Evolutionary conservation across 2,797 vertebrate genomes (phyloP).

Genomic region (Nothura maculosa): DNA sequence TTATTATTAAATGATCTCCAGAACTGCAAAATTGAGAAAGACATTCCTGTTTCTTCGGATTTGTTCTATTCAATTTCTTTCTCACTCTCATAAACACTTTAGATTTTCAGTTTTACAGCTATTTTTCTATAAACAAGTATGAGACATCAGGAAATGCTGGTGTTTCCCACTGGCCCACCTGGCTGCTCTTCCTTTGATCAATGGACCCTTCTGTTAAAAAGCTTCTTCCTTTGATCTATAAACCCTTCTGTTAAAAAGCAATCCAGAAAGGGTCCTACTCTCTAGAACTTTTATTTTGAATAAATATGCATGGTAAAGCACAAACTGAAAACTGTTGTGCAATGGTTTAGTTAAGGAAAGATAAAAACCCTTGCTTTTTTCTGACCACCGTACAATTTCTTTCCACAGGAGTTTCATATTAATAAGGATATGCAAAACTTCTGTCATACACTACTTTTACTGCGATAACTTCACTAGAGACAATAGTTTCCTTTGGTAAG

Average conservation of each 20-base stretch:
- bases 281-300: conserved; percentile 38
- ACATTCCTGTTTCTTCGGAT: background rate
- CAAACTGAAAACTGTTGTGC: background rate
- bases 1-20: background rate
- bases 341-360: background rate
- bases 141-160: background rate
- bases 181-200: conserved; percentile 17
- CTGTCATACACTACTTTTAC: background rate
- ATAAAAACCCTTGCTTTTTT: conserved; percentile 7
- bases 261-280: background rate
- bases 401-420: background rate
- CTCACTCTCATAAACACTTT: background rate
- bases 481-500: background rate
- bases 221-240: conserved; percentile 14
- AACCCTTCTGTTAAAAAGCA: background rate
- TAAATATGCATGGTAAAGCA: background rate
- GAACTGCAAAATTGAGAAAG: background rate
- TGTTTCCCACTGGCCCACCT: conserved; percentile 22
- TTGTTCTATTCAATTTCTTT: background rate
- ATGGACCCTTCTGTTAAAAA: background rate
- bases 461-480: background rate
- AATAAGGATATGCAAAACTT: background rate
- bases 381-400: background rate
- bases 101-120: background rate
- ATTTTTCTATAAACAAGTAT: conserved; percentile 41